Percentiles rank a stretch among this genome's conserved stretches.
Evolutionary conservation across 2,888 invertebrate genomes (phyloP).

Genomic region (Tethea ocularis): DNA sequence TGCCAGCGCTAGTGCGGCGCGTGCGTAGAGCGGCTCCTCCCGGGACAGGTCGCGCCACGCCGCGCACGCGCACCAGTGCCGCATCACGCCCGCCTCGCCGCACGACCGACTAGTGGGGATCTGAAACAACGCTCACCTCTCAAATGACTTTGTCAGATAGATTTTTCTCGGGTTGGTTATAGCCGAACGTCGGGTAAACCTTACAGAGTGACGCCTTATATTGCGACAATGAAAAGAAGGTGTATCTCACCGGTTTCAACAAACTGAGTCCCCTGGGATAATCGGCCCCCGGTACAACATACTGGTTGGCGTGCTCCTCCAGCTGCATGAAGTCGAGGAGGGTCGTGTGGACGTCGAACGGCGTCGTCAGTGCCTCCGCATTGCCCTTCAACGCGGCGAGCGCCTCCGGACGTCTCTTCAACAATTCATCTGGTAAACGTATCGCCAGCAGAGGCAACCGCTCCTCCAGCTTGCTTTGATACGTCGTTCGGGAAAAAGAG

Average conservation of each 20-base stretch:
- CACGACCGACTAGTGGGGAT: slow-evolving; percentile 41
- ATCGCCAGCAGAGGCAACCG: slow-evolving; percentile 79
- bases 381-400: slow-evolving; percentile 86
- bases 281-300: slow-evolving; percentile 71
- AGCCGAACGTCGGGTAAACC: too few species aligned
- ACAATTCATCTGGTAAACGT: slow-evolving; percentile 88
- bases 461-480: slow-evolving; percentile 94
- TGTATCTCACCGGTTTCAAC: slow-evolving; percentile 79
- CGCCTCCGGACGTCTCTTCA: slow-evolving; percentile 83
- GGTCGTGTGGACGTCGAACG: slow-evolving; percentile 91
- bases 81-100: slow-evolving; percentile 42
- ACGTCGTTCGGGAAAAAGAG: slow-evolving; percentile 85
- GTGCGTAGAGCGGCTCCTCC: slow-evolving; percentile 20
- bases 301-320: slow-evolving; percentile 49
- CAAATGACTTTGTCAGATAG: too few species aligned
- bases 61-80: slow-evolving; percentile 49
- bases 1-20: slow-evolving; percentile 22
- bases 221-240: background rate
- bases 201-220: background rate
- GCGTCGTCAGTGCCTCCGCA: slow-evolving; percentile 88
- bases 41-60: slow-evolving; percentile 32
- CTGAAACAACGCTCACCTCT: slow-evolving; percentile 25
- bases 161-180: too few species aligned
- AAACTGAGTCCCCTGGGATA: slow-evolving; percentile 83
- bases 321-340: slow-evolving; percentile 86